Base-by-base conservation (phyloP, 2,888 invertebrate species). In the Calliphora vomitoria region DNA sequence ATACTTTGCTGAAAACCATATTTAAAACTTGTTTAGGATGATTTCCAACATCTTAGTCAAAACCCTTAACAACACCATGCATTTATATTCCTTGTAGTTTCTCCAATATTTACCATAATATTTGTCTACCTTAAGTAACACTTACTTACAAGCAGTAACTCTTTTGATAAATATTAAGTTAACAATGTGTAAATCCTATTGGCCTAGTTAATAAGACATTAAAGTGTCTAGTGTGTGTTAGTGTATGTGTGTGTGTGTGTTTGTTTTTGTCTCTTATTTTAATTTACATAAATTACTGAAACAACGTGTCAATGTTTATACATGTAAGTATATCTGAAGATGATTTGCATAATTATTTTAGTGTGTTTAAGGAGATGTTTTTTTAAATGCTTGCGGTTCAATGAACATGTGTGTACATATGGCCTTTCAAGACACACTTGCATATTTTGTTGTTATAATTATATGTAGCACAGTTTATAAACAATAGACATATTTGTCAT, bases 271-370 rank as follows among this genome's bases (percentile, higher is more conserved):
- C 8, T 25, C 15, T 74, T 44, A 55, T 15, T 58, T 47, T 31
- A 69, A 69, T 76, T 82, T 75, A n/a, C 75, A 82, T 82, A 69
- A 82, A 69, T 75, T 58, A 75, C 11, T 41, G 25, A 68, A 38
- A 18, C 50, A 76, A 68, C 8, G 68, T 68, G 75, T 31, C 68
- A 75, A 68, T 75, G 25, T 82, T 60, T 41, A 25, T 47, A 69
- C 50, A 0, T 60, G 13, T 69, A 55, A 74, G 74, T 68, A 18
- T 69, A 18, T 47, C 68, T 75, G 15, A 75, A 69, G 68, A 69
- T 18, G 50, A 68, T 82, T 82, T 82, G 69, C 68, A 76, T 76
- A 69, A 75, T 76, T 76, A 66, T 50, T 20, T 35, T 15, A 6
- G 35, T 55, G 47, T 68, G 47, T 58, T 38, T 58, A 18, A 47